phyloP scores from a whole-genome alignment of 1,140 invertebrate species.

The Babylonia areolata region DNA sequence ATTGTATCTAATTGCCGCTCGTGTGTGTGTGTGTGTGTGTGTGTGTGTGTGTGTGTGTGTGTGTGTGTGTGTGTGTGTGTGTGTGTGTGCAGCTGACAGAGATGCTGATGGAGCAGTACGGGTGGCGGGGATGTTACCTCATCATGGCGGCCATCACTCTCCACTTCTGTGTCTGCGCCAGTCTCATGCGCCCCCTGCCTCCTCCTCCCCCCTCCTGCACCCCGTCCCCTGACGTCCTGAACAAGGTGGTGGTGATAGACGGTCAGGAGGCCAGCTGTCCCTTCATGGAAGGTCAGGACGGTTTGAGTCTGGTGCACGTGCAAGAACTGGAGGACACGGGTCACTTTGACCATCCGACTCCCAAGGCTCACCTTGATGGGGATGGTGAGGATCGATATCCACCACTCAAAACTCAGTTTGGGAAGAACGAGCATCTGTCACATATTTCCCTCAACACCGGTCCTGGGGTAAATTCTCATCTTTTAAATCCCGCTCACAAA shows the following conservation, averaged over 20 bases:
- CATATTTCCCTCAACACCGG: not conserved
- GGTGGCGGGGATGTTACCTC: conserved; percentile 84
- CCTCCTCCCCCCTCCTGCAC: not conserved
- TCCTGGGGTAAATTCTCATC: not conserved
- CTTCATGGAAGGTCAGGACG: not conserved
- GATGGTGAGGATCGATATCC: not conserved
- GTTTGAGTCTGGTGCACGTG: not conserved
- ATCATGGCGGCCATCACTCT: conserved; percentile 88
- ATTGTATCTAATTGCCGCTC: too few species aligned
- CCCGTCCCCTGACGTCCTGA: not conserved
- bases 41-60: not conserved
- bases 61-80: not conserved
- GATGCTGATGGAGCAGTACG: conserved; percentile 80
- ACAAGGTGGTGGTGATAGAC: not conserved
- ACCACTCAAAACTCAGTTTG: not conserved
- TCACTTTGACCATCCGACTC: not conserved
- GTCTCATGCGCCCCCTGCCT: conserved; percentile 41
- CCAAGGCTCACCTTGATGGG: not conserved
- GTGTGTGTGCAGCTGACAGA: conserved; percentile 77
- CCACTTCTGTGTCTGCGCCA: conserved; percentile 92
- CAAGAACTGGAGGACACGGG: not conserved
- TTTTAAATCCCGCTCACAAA: too few species aligned
- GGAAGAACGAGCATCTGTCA: not conserved
- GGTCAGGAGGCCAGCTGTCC: not conserved
- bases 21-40: not conserved